These are phyloP conservation scores for Prenolepis imparis DNA, from an alignment of 2,888 invertebrate genomes.

Conservation along the genomic window DNA sequence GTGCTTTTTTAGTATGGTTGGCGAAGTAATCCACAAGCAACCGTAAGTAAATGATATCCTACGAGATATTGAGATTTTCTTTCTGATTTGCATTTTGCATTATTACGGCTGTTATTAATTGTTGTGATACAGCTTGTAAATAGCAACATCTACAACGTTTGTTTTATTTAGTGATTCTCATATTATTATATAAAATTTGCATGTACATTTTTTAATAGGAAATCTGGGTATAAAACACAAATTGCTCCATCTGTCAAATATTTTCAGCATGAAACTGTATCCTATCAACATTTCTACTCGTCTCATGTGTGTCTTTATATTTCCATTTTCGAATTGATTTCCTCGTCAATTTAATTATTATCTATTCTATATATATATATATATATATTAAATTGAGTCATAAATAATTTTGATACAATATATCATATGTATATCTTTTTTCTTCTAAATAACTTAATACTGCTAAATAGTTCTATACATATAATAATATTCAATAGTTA, in stretches of 20 bases:
- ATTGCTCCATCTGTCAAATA: neutral
- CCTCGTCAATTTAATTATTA: neutral
- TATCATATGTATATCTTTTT: neutral
- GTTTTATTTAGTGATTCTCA: neutral
- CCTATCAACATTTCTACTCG: neutral
- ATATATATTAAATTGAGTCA: constrained; percentile 4
- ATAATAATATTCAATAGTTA: no score
- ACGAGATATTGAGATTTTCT: constrained; percentile 18
- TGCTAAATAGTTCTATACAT: neutral
- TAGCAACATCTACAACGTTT: neutral
- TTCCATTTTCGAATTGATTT: neutral
- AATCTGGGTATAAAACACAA: neutral
- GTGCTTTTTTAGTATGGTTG: constrained; percentile 88
- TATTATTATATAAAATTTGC: constrained; percentile 5
- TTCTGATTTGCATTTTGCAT: constrained; percentile 8
- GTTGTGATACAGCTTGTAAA: neutral
- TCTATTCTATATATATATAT: no score
- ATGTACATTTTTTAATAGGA: neutral
- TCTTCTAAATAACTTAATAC: neutral
- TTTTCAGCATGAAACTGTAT: neutral
- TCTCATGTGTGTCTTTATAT: neutral
- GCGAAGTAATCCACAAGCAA: constrained; percentile 91
- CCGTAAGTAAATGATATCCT: constrained; percentile 88
- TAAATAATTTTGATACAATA: neutral
- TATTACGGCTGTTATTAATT: neutral